Evolutionary conservation across 2,113 vertebrate genomes (phyloP).

Genomic region (Gymnorhina tibicen): DNA sequence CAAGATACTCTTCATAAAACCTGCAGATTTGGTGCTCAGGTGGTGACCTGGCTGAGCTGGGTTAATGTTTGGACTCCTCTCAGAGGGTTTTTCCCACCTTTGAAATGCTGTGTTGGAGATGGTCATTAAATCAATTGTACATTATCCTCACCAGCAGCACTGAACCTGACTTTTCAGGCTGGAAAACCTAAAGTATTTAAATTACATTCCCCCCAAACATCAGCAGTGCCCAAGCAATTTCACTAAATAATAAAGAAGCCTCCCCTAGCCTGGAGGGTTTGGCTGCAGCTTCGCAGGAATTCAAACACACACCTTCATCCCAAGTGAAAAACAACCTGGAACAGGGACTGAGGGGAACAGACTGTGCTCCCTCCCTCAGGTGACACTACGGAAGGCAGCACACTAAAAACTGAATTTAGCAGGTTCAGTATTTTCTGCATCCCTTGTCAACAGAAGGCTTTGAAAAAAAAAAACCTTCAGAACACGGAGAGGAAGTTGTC

Average conservation of each 20-base stretch:
- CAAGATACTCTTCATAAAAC: not conserved
- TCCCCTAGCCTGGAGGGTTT: not conserved
- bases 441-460: slow-evolving; percentile 30
- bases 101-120: not conserved
- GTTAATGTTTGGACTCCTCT: not conserved
- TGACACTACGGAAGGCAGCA: not conserved
- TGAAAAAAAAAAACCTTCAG: not conserved
- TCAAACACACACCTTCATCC: not conserved
- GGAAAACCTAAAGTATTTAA: not conserved
- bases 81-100: not conserved
- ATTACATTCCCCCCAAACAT: not conserved
- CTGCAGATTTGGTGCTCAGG: not conserved
- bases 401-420: not conserved
- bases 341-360: not conserved
- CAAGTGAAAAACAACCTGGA: not conserved
- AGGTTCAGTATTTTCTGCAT: slow-evolving; percentile 1
- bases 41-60: not conserved
- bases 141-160: not conserved
- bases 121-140: not conserved
- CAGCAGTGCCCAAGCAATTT: not conserved
- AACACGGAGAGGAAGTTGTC: not conserved
- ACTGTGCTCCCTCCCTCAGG: not conserved
- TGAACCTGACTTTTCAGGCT: not conserved
- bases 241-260: not conserved
- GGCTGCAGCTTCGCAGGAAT: not conserved